Conservation (phyloP, 2,888 invertebrate genomes). For the Machimus atricapillus region DNA sequence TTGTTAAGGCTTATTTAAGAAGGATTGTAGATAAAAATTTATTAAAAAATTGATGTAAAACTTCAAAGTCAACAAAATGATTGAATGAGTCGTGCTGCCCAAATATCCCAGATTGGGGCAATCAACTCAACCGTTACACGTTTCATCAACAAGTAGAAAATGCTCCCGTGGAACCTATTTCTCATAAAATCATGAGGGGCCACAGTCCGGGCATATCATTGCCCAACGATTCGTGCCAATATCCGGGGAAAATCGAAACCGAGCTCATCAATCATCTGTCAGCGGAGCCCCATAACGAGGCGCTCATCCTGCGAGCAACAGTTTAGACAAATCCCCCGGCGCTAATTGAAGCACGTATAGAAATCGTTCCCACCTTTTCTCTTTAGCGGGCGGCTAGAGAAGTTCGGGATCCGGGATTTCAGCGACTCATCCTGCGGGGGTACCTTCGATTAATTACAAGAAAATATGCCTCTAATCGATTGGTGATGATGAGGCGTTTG, state of each 20-base stretch:
- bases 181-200: not conserved
- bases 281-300: conserved; percentile 10
- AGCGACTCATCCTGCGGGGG: conserved; percentile 20
- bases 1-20: too few species aligned
- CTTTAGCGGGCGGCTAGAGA: not conserved
- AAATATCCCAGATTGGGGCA: not conserved
- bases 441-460: conserved; percentile 40
- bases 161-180: not conserved
- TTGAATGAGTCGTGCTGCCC: not conserved
- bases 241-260: not conserved
- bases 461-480: conserved; percentile 40
- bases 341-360: conserved; percentile 25
- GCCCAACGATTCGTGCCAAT: not conserved
- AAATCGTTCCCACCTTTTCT: conserved; percentile 27
- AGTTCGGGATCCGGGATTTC: not conserved
- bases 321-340: conserved; percentile 16
- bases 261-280: conserved; percentile 25
- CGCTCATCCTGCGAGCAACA: conserved; percentile 4
- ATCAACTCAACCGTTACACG: not conserved
- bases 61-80: not conserved
- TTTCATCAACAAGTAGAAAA: not conserved
- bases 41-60: not conserved
- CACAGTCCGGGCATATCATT: not conserved
- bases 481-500: conserved; percentile 39
- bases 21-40: not conserved